phyloP scores from a whole-genome alignment of 2,113 vertebrate genomes.

The Saccopteryx leptura region DNA sequence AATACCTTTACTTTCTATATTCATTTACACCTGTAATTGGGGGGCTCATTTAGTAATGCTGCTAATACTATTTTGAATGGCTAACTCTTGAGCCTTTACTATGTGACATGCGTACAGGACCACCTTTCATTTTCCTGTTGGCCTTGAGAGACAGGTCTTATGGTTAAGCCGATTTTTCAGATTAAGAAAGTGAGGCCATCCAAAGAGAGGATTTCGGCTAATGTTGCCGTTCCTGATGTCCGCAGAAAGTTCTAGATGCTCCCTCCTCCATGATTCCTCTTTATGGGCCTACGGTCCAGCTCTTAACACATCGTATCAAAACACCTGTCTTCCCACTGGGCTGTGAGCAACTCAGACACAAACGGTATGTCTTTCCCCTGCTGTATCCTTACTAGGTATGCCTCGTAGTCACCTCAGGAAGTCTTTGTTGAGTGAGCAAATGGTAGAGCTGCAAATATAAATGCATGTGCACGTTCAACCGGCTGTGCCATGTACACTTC shows the following conservation, averaged over 20 bases:
- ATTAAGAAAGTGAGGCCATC: not conserved
- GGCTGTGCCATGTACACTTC: rapidly evolving
- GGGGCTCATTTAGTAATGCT: not conserved
- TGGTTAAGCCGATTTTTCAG: not conserved
- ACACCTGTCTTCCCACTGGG: not conserved
- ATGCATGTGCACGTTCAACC: not conserved
- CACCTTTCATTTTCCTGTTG: not conserved
- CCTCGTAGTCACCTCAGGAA: not conserved
- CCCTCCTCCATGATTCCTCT: not conserved
- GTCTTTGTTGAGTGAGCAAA: not conserved
- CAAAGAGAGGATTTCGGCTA: not conserved
- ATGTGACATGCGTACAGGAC: rapidly evolving
- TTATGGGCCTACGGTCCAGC: not conserved
- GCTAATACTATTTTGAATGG: not conserved
- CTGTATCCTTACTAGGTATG: no score
- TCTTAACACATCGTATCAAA: not conserved
- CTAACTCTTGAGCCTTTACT: not conserved
- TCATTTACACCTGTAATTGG: not conserved
- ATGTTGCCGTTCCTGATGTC: not conserved
- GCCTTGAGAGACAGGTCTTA: not conserved
- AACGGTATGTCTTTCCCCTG: not conserved
- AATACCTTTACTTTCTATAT: not conserved
- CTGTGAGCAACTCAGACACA: rapidly evolving
- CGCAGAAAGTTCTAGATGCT: not conserved
- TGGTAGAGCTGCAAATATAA: not conserved